phyloP scores from a whole-genome alignment of 2,113 vertebrate genomes.

The Cephalopterus ornatus region DNA sequence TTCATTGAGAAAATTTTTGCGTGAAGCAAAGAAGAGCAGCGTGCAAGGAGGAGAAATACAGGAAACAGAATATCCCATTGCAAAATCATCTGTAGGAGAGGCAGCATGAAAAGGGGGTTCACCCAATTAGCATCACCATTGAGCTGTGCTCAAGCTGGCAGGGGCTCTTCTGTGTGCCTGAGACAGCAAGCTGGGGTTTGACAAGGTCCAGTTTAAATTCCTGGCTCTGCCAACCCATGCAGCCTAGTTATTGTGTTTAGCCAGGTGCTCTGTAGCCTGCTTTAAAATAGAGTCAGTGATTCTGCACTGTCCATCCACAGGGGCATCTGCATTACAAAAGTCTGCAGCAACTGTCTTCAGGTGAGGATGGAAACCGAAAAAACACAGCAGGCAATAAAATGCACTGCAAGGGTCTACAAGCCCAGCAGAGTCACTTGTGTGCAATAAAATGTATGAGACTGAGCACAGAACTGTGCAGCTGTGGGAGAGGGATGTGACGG shows the following conservation, averaged over 20 bases:
- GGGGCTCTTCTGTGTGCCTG: background rate
- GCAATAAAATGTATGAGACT: accelerated
- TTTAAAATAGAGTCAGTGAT: background rate
- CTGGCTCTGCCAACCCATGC: background rate
- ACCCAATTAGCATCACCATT: background rate
- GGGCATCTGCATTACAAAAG: background rate
- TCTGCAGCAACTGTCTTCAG: background rate
- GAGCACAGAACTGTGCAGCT: background rate
- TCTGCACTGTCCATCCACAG: background rate
- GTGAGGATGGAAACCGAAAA: background rate
- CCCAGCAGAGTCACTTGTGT: background rate
- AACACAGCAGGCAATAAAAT: background rate
- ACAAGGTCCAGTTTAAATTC: background rate
- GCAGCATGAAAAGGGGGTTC: background rate
- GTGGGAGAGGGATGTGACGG: background rate
- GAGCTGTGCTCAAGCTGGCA: background rate
- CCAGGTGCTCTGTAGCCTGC: background rate
- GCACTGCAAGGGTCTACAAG: background rate
- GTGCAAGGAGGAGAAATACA: background rate
- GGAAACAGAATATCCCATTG: background rate
- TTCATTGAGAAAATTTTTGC: background rate
- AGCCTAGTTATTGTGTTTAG: background rate
- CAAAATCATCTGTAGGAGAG: background rate
- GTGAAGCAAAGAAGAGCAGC: background rate
- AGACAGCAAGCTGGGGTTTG: background rate